Percentiles rank a stretch among this genome's conserved stretches.
Evolutionary conservation across 2,797 vertebrate genomes (phyloP).

Genomic region (Etheostoma nigrum): DNA sequence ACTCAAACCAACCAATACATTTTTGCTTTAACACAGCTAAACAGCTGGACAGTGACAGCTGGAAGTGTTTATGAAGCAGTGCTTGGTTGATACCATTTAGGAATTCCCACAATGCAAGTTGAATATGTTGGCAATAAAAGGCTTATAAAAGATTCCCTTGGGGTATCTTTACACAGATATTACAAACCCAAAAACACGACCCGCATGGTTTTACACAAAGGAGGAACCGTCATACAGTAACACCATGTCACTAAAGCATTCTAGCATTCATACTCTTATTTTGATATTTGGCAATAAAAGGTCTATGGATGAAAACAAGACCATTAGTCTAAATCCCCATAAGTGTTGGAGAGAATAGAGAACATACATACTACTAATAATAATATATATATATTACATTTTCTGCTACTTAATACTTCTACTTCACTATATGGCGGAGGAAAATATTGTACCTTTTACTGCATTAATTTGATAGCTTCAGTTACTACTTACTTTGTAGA

Average conservation of each 20-base stretch:
- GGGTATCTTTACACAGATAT: conserved; percentile 21
- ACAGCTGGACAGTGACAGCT: conserved; percentile 1
- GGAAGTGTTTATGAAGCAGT: neutral
- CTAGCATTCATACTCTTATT: neutral
- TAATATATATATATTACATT: no score
- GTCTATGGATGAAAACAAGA: conserved; percentile 4
- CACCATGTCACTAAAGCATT: neutral
- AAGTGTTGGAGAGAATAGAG: no score
- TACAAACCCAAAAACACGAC: neutral
- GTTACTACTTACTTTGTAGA: no score
- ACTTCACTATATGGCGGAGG: no score
- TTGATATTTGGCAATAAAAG: conserved; percentile 7
- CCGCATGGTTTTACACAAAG: neutral
- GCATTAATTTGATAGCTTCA: no score
- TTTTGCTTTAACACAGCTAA: conserved; percentile 14
- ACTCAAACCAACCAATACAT: conserved; percentile 14
- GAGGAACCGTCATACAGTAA: neutral
- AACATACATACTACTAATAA: no score
- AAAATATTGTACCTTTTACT: no score
- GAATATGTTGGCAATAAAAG: conserved; percentile 32
- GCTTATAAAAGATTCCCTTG: conserved; percentile 18
- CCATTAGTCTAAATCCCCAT: neutral
- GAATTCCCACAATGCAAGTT: conserved; percentile 35
- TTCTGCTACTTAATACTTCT: no score
- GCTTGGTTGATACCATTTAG: conserved; percentile 28